A percentile compares a stretch with the other conserved stretches of the same genome.
Conservation (phyloP, 2,888 invertebrate species). For the Malthinus flaveolus region DNA sequence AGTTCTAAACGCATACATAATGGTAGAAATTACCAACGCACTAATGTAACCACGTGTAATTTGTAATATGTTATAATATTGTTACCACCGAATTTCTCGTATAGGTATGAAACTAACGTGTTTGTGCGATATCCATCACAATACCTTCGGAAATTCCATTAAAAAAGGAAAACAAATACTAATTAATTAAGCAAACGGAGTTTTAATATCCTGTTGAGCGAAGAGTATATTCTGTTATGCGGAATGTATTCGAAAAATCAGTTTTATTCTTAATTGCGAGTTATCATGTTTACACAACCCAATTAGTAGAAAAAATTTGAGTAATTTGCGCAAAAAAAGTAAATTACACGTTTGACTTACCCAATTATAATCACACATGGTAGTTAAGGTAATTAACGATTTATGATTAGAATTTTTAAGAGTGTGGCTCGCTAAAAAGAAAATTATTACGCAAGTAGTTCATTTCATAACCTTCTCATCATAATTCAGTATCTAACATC, state of each 20-base stretch:
- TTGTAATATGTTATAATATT: no score
- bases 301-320: not conserved
- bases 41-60: no score
- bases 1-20: no score
- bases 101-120: no score
- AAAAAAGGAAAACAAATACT: no score
- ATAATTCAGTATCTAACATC: constrained; percentile 10
- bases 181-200: no score
- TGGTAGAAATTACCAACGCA: no score
- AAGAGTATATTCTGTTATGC: no score
- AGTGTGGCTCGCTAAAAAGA: not conserved
- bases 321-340: not conserved
- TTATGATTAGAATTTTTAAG: constrained; percentile 1
- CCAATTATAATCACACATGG: constrained; percentile 4
- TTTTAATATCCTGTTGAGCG: no score
- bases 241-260: not conserved
- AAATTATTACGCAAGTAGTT: constrained; percentile 19
- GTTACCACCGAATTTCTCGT: no score
- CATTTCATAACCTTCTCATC: constrained; percentile 26
- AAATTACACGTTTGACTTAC: constrained; percentile 1
- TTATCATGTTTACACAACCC: not conserved
- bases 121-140: no score
- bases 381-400: constrained; percentile 1
- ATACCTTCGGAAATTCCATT: no score
- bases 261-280: not conserved